A percentile compares a stretch with the other conserved stretches of the same genome.
Conservation (phyloP, 2,888 invertebrate species). For the Drosophila anomelani region DNA sequence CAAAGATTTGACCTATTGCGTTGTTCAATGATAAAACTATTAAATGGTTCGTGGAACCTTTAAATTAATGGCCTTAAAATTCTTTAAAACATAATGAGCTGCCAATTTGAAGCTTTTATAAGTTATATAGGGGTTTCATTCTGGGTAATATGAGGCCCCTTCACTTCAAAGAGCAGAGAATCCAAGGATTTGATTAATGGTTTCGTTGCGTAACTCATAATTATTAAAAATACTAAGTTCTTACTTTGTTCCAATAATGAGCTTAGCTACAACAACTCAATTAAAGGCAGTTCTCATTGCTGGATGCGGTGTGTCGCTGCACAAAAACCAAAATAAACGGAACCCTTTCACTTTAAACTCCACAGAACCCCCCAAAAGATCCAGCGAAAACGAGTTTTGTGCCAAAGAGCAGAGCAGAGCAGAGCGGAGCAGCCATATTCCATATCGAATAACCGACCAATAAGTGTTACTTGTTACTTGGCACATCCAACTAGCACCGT, state of each 20-base stretch:
- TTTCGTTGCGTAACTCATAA: conserved; percentile 8
- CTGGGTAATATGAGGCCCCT: background rate
- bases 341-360: conserved; percentile 76
- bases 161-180: conserved; percentile 1
- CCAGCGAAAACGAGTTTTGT: conserved; percentile 63
- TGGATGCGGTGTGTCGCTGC: conserved; percentile 6
- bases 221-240: conserved; percentile 1
- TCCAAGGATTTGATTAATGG: conserved; percentile 11
- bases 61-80: conserved; percentile 8
- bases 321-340: conserved; percentile 52
- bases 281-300: conserved; percentile 13
- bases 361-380: conserved; percentile 60
- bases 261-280: background rate
- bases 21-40: conserved; percentile 8
- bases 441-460: conserved; percentile 52
- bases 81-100: conserved; percentile 12
- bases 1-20: background rate
- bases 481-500: conserved; percentile 67
- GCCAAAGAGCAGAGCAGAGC: conserved; percentile 27
- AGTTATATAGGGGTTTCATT: background rate
- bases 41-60: conserved; percentile 5
- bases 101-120: conserved; percentile 3
- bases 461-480: conserved; percentile 48
- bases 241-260: conserved; percentile 4
- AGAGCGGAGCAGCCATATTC: conserved; percentile 48